Evolutionary conservation across 64 coral and sea anemone species (phyloP).

Genomic region (Montipora sp.): DNA sequence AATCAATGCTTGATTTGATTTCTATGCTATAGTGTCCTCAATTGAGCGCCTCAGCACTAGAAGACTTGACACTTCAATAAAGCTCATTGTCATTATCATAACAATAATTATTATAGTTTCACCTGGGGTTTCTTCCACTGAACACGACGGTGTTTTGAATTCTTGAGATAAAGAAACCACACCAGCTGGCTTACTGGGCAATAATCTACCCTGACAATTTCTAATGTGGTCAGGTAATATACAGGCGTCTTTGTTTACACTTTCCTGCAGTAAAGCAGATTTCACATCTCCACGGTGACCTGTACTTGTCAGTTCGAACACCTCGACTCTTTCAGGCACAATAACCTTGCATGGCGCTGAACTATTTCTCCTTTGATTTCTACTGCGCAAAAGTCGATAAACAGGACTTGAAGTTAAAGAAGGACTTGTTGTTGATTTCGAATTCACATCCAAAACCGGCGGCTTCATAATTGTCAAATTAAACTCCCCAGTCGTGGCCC

Average conservation of each 20-base stretch:
- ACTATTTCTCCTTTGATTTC: constrained; percentile 63
- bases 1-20: too few relatives aligned
- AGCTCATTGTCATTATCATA: too few relatives aligned
- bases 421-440: constrained; percentile 11
- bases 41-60: too few relatives aligned
- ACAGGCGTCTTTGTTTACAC: not conserved
- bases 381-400: constrained; percentile 63
- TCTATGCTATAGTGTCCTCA: too few relatives aligned
- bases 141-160: not conserved
- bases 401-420: constrained; percentile 33
- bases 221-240: not conserved
- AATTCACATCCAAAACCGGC: constrained; percentile 30
- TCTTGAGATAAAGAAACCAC: not conserved
- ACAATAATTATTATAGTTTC: not conserved
- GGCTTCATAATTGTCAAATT: constrained; percentile 78
- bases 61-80: too few relatives aligned
- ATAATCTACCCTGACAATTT: not conserved
- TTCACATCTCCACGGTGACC: not conserved
- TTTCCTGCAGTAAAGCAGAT: not conserved
- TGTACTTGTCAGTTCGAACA: constrained; percentile 1
- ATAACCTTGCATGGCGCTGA: constrained; percentile 36
- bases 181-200: not conserved
- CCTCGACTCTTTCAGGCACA: constrained; percentile 30
- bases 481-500: constrained; percentile 24
- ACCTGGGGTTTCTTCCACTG: constrained; percentile 2